Evolutionary conservation across 2,113 vertebrate species (phyloP), one percentile per base, ranked within the genome.

Genomic region (Oncorhynchus mykiss): DNA sequence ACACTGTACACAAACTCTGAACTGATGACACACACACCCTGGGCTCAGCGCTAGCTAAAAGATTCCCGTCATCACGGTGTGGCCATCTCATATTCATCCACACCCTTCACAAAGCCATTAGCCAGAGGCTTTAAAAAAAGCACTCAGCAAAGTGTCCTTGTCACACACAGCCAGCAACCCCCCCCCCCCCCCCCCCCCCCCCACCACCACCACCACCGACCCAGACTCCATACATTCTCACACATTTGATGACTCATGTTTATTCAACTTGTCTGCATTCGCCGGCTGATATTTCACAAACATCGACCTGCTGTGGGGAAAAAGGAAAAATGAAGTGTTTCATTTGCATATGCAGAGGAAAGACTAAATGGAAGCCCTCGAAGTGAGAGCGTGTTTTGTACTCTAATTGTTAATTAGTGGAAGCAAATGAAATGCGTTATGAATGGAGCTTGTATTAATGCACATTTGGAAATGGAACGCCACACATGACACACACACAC

Each of bases 131-230:
- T 67, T 80, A 22, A 82, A 86, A 83, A 83, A 82, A 81, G 70
- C 84, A 84, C 83, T 86, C 82, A 83, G 72, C 81, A 78, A 83
- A 85, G 77, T 64, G 78, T 71, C 76, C 73, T 45, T 79, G 79
- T 84, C 83, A 73, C 70, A 48, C 76, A 4, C 66, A 67, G 4
- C 13, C 12, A 5, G 71, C 70, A 27, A 67, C 5, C 34, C 51
- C 49, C 11, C 13, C 48, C 13, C 48, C 12, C 13, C 48, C 13
- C 48, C 12, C n/a, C n/a, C n/a, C 13, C 48, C 13, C 48, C 13
- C 48, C 12, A 3, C 12, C 8, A 2, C 13, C 48, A 0, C 68
- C 74, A 71, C 65, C 2, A 31, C 39, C 59, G 73, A 24, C 16
- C 66, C 65, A 14, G 22, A 0, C 16, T 75, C 9, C 18, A 8